Base-by-base conservation (phyloP, 2,113 vertebrate genomes). In the Aramus guarauna region DNA sequence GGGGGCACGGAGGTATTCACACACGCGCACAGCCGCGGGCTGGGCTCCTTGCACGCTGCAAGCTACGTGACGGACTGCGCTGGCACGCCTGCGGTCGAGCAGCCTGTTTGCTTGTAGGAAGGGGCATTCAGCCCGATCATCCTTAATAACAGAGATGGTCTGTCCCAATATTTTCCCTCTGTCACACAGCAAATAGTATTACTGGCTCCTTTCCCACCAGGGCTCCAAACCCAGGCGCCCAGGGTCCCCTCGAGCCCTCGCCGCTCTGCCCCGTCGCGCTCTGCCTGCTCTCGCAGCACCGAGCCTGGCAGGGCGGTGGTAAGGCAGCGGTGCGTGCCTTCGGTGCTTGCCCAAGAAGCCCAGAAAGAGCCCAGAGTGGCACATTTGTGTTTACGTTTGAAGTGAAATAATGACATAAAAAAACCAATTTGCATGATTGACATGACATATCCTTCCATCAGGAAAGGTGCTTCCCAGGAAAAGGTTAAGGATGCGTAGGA, bases 61-160 rank as follows among this genome's bases (percentile, higher is more conserved):
- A 0, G 67, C 71, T 29, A 4, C 3, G 16, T 9, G 55, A 27
- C 0, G 0, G 68, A 13, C 41, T 11, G 2, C 0, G 0, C 30
- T 15, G 74, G 50, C 74, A 24, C 1, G 0, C 55, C n/a, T 15
- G 60, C 0, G 0, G 30, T 34, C n/a, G 30, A n/a, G 87, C 80
- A 30, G 72, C 59, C 32, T 43, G 76, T 45, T 56, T 23, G 63
- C 36, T 0, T 9, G 3, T 19, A 10, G 85, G 30, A 62, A 58
- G 13, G 39, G 63, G 21, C 79, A 41, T 36, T 45, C 48, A 21
- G 26, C 47, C 56, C 37, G 15, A 39, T 37, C 32, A 8, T 15
- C 27, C 20, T 7, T 72, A 50, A 8, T 36, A 63, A 55, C 20
- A 30, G 50, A 84, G 71, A 27, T 18, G 9, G 22, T 56, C 58